Conservation (phyloP, 2,113 vertebrate genomes). For the Mugil cephalus region DNA sequence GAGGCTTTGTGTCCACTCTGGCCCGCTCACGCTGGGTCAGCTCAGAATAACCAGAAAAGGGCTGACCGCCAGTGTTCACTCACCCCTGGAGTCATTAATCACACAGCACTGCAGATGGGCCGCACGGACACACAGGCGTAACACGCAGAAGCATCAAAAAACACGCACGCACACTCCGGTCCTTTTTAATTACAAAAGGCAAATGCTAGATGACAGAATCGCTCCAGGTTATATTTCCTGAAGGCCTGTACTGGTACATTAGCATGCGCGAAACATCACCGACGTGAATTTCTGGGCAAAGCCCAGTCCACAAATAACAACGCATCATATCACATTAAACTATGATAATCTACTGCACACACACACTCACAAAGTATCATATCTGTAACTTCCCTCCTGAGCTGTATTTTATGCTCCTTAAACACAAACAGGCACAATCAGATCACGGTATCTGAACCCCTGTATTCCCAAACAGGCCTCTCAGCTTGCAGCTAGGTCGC, state of each 20-base stretch:
- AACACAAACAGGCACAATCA: conserved; percentile 50
- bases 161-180: conserved; percentile 18
- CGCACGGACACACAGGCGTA: conserved; percentile 21
- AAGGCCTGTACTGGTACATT: conserved; percentile 57
- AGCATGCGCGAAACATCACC: conserved; percentile 48
- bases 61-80: conserved; percentile 65
- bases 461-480: conserved; percentile 49
- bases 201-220: conserved; percentile 75
- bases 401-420: conserved; percentile 49
- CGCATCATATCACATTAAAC: conserved; percentile 65
- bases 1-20: conserved; percentile 70
- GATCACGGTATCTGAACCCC: conserved; percentile 52
- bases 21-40: conserved; percentile 71
- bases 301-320: conserved; percentile 54
- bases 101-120: conserved; percentile 62
- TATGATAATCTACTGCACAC: conserved; percentile 36
- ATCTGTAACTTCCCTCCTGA: conserved; percentile 32
- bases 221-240: conserved; percentile 71
- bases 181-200: conserved; percentile 67
- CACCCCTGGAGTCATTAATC: conserved; percentile 78
- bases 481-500: conserved; percentile 52
- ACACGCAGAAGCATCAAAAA: conserved; percentile 21
- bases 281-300: conserved; percentile 48
- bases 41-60: conserved; percentile 75
- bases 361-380: conserved; percentile 3